Percentiles rank a stretch among this genome's conserved stretches.
These are phyloP conservation scores for Taurulus bubalis DNA, from an alignment of 2,113 vertebrate species.

Conservation along the genomic window DNA sequence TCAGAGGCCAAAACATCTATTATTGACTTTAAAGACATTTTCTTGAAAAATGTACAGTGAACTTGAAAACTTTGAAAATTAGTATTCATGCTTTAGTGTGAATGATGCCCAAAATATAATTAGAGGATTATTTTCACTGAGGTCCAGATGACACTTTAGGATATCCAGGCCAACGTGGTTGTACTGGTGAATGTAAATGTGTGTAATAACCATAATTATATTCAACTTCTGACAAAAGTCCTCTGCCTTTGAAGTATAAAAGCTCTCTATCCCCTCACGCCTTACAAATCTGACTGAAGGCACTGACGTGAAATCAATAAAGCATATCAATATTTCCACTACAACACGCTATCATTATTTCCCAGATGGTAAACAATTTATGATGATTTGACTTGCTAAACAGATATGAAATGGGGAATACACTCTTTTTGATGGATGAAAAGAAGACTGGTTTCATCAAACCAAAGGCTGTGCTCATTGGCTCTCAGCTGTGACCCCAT, in stretches of 20 bases:
- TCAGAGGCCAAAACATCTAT: neutral
- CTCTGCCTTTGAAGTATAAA: constrained; percentile 8
- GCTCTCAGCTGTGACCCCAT: constrained; percentile 73
- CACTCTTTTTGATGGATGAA: constrained; percentile 52
- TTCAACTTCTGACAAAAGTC: neutral
- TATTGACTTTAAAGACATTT: neutral
- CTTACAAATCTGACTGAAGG: neutral
- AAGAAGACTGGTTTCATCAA: constrained; percentile 64
- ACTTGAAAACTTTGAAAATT: neutral
- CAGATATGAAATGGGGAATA: constrained; percentile 50
- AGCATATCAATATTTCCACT: constrained; percentile 43
- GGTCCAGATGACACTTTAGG: neutral
- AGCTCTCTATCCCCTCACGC: neutral
- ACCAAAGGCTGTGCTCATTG: constrained; percentile 53
- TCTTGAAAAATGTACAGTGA: neutral
- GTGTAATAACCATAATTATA: neutral
- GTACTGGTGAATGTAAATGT: neutral
- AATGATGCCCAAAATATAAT: neutral
- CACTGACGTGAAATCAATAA: constrained; percentile 37
- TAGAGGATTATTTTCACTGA: constrained; percentile 1
- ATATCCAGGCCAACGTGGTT: neutral
- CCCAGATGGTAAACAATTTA: constrained; percentile 25
- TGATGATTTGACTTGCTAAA: constrained; percentile 50
- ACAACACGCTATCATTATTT: constrained; percentile 21
- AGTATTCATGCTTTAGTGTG: neutral